Conservation (phyloP, 2,113 vertebrate genomes). For the Strix uralensis region DNA sequence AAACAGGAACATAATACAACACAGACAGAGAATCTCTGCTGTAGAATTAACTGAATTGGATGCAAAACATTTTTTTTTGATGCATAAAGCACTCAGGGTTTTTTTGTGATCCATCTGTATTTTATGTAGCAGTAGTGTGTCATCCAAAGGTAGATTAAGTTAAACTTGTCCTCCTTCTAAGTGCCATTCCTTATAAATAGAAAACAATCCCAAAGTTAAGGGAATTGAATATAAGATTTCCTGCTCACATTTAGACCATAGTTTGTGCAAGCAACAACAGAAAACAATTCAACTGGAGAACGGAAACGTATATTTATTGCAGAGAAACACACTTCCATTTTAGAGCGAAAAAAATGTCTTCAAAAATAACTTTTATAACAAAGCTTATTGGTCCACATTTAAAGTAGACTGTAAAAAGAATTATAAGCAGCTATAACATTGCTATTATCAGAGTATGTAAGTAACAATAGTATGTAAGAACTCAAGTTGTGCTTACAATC, state of each 20-base stretch:
- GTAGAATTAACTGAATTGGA: background rate
- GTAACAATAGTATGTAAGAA: background rate
- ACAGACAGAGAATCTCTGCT: background rate
- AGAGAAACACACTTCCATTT: background rate
- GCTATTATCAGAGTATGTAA: background rate
- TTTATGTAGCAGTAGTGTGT: background rate
- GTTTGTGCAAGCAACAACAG: background rate
- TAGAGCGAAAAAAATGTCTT: background rate
- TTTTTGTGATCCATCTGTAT: background rate
- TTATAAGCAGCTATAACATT: background rate
- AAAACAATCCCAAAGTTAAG: conserved; percentile 4
- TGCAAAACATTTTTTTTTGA: background rate
- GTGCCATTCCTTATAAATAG: background rate
- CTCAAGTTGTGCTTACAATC: background rate
- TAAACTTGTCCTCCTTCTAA: background rate
- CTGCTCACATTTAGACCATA: background rate
- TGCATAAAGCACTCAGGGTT: background rate
- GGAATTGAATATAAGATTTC: conserved; percentile 13
- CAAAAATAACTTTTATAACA: background rate
- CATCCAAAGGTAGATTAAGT: conserved; percentile 15
- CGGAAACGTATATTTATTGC: background rate
- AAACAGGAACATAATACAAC: background rate
- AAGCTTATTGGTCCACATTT: background rate
- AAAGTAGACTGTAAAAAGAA: background rate
- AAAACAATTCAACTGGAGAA: background rate